phyloP scores from a whole-genome alignment of 2,113 vertebrate species.

The Megaleporinus macrocephalus region DNA sequence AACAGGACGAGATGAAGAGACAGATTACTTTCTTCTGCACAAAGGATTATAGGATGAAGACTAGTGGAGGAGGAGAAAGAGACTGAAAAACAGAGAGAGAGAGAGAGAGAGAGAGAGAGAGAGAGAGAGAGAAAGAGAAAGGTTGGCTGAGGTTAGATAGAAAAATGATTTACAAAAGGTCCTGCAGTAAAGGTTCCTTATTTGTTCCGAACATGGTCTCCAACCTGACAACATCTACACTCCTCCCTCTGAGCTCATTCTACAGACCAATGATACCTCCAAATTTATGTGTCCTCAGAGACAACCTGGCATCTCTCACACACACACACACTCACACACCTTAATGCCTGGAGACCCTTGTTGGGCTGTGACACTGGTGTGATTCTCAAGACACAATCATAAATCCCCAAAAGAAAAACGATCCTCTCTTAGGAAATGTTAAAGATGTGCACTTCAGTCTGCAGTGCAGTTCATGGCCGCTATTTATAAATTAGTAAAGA shows the following conservation, averaged over 20 bases:
- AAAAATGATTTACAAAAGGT: conserved; percentile 25
- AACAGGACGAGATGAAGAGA: not conserved
- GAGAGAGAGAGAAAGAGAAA: conserved; percentile 7
- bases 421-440: not conserved
- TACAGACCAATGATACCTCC: conserved; percentile 24
- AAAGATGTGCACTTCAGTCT: not conserved
- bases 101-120: not conserved
- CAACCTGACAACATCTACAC: conserved; percentile 31
- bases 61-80: not conserved
- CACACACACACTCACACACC: not conserved
- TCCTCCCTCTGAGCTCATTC: not conserved
- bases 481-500: not conserved
- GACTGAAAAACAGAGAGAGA: not conserved
- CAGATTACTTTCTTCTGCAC: not conserved
- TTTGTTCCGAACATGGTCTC: not conserved
- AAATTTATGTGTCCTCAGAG: conserved; percentile 44
- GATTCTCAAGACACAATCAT: not conserved
- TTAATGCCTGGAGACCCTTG: not conserved
- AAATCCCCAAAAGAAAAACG: not conserved
- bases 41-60: not conserved
- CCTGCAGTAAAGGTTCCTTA: conserved; percentile 9
- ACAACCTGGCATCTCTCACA: conserved; percentile 16
- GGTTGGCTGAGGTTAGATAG: conserved; percentile 25
- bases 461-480: not conserved
- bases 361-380: not conserved